These are phyloP conservation scores for Zaprionus vittiger DNA, from an alignment of 1,140 invertebrate species.

Conservation along the genomic window DNA sequence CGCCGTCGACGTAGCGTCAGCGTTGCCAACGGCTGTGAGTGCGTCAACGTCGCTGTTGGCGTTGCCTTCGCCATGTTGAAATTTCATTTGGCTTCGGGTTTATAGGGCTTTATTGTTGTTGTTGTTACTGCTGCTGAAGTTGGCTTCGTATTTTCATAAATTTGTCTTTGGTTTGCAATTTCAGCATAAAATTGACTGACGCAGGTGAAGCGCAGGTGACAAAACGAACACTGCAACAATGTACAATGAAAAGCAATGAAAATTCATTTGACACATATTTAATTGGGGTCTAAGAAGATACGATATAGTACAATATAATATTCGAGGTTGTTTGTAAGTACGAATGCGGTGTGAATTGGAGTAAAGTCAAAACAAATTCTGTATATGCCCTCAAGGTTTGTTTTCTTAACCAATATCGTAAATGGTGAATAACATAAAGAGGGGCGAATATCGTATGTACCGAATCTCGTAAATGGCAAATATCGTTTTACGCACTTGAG, in stretches of 20 bases:
- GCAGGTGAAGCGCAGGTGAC: constrained; percentile 47
- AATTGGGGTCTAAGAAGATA: constrained; percentile 50
- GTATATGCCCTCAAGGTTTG: constrained; percentile 4
- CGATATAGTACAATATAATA: constrained; percentile 18
- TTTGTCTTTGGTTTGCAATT: constrained; percentile 62
- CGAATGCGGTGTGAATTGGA: neutral
- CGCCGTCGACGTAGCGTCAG: neutral
- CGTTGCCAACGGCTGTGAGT: neutral
- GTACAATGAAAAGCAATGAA: constrained; percentile 45
- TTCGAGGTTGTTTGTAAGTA: constrained; percentile 11
- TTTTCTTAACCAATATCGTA: constrained; percentile 1
- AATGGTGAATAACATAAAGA: neutral
- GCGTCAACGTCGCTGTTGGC: neutral
- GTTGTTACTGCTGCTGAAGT: constrained; percentile 34
- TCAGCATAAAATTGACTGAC: constrained; percentile 76
- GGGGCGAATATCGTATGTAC: neutral
- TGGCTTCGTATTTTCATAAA: constrained; percentile 31
- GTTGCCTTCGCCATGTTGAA: constrained; percentile 58
- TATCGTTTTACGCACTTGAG: constrained; percentile 12
- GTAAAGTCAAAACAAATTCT: constrained; percentile 24
- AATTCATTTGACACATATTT: constrained; percentile 69
- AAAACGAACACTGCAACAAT: constrained; percentile 36
- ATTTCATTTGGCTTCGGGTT: constrained; percentile 48
- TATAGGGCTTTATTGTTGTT: constrained; percentile 39
- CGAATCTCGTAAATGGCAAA: neutral